Percentiles rank a stretch among this genome's conserved stretches.
Conservation (phyloP, 1,140 invertebrate genomes). For the Rhizoglyphus robini region DNA sequence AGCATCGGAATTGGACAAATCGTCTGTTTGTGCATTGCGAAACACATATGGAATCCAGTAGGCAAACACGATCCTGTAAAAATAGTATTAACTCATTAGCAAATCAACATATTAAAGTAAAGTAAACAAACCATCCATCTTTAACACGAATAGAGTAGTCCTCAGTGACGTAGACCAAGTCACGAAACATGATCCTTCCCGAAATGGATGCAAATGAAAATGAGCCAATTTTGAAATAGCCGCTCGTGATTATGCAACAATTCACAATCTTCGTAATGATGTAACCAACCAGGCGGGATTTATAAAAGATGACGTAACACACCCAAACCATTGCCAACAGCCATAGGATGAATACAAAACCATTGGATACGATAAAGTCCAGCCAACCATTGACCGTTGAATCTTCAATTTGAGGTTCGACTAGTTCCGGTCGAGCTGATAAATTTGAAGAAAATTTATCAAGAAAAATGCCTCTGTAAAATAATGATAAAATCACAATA, state of each 20-base stretch:
- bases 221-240: slow-evolving; percentile 46
- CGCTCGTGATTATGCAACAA: slow-evolving; percentile 48
- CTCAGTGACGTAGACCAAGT: slow-evolving; percentile 84
- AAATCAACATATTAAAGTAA: no score
- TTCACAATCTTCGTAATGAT: slow-evolving; percentile 78
- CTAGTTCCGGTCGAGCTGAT: neutral
- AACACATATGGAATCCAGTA: slow-evolving; percentile 90
- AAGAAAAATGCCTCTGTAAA: neutral
- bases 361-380: slow-evolving; percentile 1
- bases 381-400: slow-evolving; percentile 9
- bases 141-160: slow-evolving; percentile 85
- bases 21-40: slow-evolving; percentile 61
- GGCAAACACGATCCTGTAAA: slow-evolving; percentile 69
- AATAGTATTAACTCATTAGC: no score
- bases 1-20: slow-evolving; percentile 88
- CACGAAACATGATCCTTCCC: slow-evolving; percentile 96
- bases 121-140: slow-evolving; percentile 59
- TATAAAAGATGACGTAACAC: slow-evolving; percentile 87
- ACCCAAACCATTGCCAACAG: slow-evolving; percentile 58
- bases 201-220: slow-evolving; percentile 84
- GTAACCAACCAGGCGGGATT: slow-evolving; percentile 76
- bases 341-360: slow-evolving; percentile 9
- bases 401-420: slow-evolving; percentile 12
- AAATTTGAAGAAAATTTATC: slow-evolving; percentile 10
- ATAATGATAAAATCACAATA: neutral